Evolutionary conservation across 2,113 vertebrate species (phyloP).

Genomic region (Chamaetylas fuelleborni): DNA sequence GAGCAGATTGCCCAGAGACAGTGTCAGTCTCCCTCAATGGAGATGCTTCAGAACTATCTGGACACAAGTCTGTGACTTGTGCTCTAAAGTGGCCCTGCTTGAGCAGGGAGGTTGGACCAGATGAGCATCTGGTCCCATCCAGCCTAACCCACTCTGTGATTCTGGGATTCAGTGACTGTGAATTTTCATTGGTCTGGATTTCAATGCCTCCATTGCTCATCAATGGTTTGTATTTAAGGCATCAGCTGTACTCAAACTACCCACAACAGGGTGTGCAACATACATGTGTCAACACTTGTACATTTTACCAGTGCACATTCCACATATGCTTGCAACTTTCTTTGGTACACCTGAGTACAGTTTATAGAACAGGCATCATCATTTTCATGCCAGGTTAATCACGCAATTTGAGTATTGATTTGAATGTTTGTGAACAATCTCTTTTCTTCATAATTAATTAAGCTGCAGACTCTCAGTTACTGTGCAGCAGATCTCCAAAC

Average conservation of each 20-base stretch:
- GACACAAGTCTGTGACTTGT: neutral
- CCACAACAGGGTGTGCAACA: neutral
- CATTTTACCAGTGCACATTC: neutral
- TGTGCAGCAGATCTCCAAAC: neutral
- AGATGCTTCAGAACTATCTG: neutral
- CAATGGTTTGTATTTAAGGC: slow-evolving; percentile 42
- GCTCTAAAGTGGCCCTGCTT: neutral
- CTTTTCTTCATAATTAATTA: neutral
- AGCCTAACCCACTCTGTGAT: neutral
- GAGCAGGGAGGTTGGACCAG: neutral
- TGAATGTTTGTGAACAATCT: slow-evolving; percentile 13
- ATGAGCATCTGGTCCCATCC: neutral
- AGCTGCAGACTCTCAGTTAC: neutral
- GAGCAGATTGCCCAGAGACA: neutral
- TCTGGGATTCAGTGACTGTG: neutral
- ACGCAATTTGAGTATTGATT: neutral
- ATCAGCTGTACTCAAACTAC: slow-evolving; percentile 15
- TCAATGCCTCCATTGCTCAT: slow-evolving; percentile 26
- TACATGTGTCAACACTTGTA: neutral
- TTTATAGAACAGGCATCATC: slow-evolving; percentile 3
- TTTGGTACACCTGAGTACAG: neutral
- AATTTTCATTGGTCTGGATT: neutral
- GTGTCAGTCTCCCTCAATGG: neutral
- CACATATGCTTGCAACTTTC: slow-evolving; percentile 15
- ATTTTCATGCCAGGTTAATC: slow-evolving; percentile 13